Evolutionary conservation across 2,113 vertebrate genomes (phyloP).

Genomic region (Dolichotis patagonum): DNA sequence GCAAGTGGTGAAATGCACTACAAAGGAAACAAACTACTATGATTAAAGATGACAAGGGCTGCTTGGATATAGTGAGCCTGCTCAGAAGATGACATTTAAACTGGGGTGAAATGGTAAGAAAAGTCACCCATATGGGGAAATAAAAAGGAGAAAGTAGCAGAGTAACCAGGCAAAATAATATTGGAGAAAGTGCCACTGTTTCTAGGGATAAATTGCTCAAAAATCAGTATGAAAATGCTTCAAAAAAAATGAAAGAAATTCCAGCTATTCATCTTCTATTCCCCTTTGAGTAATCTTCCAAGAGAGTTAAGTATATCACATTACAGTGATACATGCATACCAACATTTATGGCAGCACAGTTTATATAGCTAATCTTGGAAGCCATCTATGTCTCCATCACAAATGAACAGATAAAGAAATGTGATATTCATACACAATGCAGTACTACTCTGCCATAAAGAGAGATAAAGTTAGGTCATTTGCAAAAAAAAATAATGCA

Average conservation of each 20-base stretch:
- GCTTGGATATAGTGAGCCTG: not conserved
- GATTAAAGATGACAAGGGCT: not conserved
- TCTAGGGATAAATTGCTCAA: not conserved
- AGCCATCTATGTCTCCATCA: not conserved
- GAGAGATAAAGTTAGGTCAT: not conserved
- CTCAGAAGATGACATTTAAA: not conserved
- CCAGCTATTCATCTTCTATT: not conserved
- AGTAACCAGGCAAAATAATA: not conserved
- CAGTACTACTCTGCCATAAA: not conserved
- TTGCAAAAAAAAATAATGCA: not conserved
- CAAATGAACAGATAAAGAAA: not conserved
- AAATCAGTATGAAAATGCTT: not conserved
- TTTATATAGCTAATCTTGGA: not conserved
- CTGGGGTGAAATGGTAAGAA: not conserved
- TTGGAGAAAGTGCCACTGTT: not conserved
- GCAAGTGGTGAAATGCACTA: not conserved
- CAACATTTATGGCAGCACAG: not conserved
- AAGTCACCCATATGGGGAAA: not conserved
- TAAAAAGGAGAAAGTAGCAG: not conserved
- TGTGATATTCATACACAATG: not conserved
- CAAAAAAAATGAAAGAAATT: not conserved
- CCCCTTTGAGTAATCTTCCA: not conserved
- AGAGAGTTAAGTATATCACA: not conserved
- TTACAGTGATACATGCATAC: not conserved
- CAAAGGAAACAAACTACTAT: not conserved